Evolutionary conservation across 2,113 vertebrate genomes (phyloP).

Genomic region (Heterochromis multidens): DNA sequence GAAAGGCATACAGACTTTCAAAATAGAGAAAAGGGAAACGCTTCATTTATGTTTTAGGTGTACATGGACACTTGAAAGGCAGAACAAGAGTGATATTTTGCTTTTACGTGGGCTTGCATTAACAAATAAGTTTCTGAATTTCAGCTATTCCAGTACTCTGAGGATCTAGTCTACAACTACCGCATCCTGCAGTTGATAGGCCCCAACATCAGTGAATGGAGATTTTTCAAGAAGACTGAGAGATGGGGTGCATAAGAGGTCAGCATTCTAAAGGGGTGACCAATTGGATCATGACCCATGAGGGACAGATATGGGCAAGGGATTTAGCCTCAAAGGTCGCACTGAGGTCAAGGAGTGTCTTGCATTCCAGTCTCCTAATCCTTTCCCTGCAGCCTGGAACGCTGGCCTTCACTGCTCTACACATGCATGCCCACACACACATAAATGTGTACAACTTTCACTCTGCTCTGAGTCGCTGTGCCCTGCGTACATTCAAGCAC

Average conservation of each 20-base stretch:
- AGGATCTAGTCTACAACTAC: not conserved
- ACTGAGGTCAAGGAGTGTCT: slow-evolving; percentile 69
- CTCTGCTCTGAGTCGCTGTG: not conserved
- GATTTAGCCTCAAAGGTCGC: slow-evolving; percentile 70
- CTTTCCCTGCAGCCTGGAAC: slow-evolving; percentile 68
- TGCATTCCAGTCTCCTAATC: slow-evolving; percentile 75
- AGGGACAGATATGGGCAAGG: slow-evolving; percentile 71
- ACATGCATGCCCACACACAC: slow-evolving; percentile 33
- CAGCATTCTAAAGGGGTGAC: slow-evolving; percentile 70
- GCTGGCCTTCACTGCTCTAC: slow-evolving; percentile 41
- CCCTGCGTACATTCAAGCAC: slow-evolving; percentile 7
- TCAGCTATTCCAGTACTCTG: not conserved
- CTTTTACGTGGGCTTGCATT: slow-evolving; percentile 45
- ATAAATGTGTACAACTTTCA: slow-evolving; percentile 15
- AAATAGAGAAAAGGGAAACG: slow-evolving; percentile 30
- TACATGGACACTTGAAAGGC: slow-evolving; percentile 64
- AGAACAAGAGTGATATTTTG: slow-evolving; percentile 59
- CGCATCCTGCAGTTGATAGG: slow-evolving; percentile 30
- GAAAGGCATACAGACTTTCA: slow-evolving; percentile 39
- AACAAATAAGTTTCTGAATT: slow-evolving; percentile 24
- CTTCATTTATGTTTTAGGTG: slow-evolving; percentile 75
- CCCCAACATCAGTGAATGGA: slow-evolving; percentile 47
- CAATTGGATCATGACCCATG: slow-evolving; percentile 76
- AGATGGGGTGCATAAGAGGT: slow-evolving; percentile 64
- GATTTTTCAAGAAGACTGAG: slow-evolving; percentile 58